These are phyloP conservation scores for Pangasianodon hypophthalmus DNA, from an alignment of 2,113 vertebrate species.

Conservation along the genomic window DNA sequence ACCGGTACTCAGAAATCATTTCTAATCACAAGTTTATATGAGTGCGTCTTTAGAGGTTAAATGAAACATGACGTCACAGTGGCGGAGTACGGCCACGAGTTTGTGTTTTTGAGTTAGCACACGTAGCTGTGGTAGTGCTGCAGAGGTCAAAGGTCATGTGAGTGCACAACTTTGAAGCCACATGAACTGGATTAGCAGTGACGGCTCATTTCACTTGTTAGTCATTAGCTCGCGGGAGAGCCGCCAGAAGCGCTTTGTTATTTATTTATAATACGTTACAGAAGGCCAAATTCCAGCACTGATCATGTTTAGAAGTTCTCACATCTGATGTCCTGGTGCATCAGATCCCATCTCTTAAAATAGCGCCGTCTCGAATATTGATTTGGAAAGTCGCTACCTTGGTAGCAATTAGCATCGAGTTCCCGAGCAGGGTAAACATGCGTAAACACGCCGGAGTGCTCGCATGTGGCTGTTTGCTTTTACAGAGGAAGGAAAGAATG, in stretches of 20 bases:
- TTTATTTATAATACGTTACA: neutral
- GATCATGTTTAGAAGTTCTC: slow-evolving; percentile 28
- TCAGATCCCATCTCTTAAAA: neutral
- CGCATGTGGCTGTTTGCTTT: slow-evolving; percentile 30
- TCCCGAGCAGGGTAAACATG: neutral
- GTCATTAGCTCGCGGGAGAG: neutral
- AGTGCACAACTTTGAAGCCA: neutral
- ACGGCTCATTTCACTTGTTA: neutral
- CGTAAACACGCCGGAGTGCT: neutral
- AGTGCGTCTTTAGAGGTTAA: neutral
- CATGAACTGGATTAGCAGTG: slow-evolving; percentile 1
- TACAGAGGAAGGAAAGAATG: slow-evolving; percentile 30
- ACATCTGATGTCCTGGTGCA: neutral
- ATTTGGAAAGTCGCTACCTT: slow-evolving; percentile 23
- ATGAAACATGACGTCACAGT: neutral
- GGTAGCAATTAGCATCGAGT: slow-evolving; percentile 26
- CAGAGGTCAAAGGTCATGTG: neutral
- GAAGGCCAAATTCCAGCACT: slow-evolving; percentile 4
- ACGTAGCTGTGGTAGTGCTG: too few relatives aligned
- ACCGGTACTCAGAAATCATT: neutral
- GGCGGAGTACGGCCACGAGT: neutral
- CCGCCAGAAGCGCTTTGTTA: slow-evolving; percentile 2
- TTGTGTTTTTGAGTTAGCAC: neutral
- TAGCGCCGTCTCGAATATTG: neutral
- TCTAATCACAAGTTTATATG: neutral